phyloP scores from a whole-genome alignment of 1,140 invertebrate genomes.

The Dinoponera quadriceps region DNA sequence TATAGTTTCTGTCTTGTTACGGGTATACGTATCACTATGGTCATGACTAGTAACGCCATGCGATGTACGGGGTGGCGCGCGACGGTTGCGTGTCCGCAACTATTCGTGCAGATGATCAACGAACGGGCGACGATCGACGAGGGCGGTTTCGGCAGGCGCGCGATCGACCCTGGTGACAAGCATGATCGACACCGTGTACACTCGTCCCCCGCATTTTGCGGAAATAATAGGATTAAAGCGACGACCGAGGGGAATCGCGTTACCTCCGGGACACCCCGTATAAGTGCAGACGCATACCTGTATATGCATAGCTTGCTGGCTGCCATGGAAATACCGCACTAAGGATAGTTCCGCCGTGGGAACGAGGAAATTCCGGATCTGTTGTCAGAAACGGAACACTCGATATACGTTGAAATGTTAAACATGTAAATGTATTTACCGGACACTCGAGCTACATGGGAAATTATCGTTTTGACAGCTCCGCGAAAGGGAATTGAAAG shows the following conservation, averaged over 20 bases:
- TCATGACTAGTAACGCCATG: slow-evolving; percentile 33
- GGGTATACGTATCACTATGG: slow-evolving; percentile 27
- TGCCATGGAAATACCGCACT: slow-evolving; percentile 65
- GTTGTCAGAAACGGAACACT: slow-evolving; percentile 42
- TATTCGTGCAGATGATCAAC: not conserved
- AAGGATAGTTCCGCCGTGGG: slow-evolving; percentile 58
- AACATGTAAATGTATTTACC: slow-evolving; percentile 45
- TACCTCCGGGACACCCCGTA: slow-evolving; percentile 28
- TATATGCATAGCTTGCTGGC: slow-evolving; percentile 41
- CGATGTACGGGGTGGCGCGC: slow-evolving; percentile 35
- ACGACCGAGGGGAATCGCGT: not conserved
- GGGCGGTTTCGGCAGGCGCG: not conserved
- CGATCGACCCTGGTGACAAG: not conserved
- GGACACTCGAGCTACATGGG: not conserved
- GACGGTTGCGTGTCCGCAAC: not conserved
- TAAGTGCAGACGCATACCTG: not conserved
- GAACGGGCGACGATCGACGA: not conserved
- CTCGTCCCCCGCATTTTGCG: not conserved
- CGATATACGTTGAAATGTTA: slow-evolving; percentile 44
- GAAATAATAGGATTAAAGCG: slow-evolving; percentile 8
- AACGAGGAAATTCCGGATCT: slow-evolving; percentile 68
- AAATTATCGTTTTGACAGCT: slow-evolving; percentile 29
- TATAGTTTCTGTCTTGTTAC: slow-evolving; percentile 49
- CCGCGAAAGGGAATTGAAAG: not conserved
- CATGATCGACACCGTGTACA: not conserved